Evolutionary conservation across 2,888 invertebrate species (phyloP).

Genomic region (Sicus ferrugineus): DNA sequence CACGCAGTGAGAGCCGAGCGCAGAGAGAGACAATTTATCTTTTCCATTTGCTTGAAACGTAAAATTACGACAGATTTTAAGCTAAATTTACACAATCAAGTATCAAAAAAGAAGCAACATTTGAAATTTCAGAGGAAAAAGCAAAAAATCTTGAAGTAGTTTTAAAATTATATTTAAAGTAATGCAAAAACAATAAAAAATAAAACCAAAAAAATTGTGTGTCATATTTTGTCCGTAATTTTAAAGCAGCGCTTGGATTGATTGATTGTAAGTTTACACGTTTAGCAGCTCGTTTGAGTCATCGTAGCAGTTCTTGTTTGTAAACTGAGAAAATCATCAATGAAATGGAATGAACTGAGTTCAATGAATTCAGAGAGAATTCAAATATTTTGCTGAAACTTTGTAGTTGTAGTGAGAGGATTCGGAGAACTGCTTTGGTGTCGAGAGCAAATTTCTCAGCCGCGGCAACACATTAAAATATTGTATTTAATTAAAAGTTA

Average conservation of each 20-base stretch:
- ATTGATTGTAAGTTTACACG: slow-evolving; percentile 28
- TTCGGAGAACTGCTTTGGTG: neutral
- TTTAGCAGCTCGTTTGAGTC: slow-evolving; percentile 32
- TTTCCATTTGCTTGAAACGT: slow-evolving; percentile 40
- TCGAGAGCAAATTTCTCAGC: slow-evolving; percentile 1
- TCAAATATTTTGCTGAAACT: slow-evolving; percentile 18
- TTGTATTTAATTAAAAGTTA: slow-evolving; percentile 26
- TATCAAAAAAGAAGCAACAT: slow-evolving; percentile 28
- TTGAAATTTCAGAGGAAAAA: slow-evolving; percentile 30
- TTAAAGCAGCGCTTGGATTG: slow-evolving; percentile 46
- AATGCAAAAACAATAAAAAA: slow-evolving; percentile 39
- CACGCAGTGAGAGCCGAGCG: slow-evolving; percentile 22
- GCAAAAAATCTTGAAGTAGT: neutral
- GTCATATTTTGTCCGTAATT: slow-evolving; percentile 61
- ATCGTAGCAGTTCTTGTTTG: slow-evolving; percentile 32
- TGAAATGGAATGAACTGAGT: neutral
- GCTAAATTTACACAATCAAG: slow-evolving; percentile 24
- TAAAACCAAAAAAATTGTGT: slow-evolving; percentile 44
- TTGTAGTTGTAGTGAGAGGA: neutral
- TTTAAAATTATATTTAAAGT: slow-evolving; percentile 25
- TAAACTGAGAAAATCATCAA: slow-evolving; percentile 17
- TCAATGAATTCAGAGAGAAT: neutral
- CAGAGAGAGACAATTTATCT: slow-evolving; percentile 13
- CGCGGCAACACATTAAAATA: slow-evolving; percentile 13
- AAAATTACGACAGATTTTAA: slow-evolving; percentile 23